Base-by-base conservation (phyloP, 2,888 invertebrate genomes). In the Polymixis flavicincta region DNA sequence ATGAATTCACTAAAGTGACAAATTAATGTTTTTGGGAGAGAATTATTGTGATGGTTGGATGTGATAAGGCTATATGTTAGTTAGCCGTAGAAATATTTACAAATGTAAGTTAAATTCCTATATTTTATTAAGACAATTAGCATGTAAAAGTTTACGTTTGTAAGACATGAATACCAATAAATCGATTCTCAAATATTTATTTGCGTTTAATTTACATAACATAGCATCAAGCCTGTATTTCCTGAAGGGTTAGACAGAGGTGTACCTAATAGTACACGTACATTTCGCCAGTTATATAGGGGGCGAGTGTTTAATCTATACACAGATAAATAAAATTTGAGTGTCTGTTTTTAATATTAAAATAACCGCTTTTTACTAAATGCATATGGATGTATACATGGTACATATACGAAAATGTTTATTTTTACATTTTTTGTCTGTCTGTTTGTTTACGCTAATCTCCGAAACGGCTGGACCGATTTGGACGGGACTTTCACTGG, bases 51-150 rank as follows among this genome's bases (percentile, higher is more conserved):
- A 96, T 96, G 95, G 91, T 92, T 93, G 94, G 90, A 95, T 96
- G 96, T 96, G 96, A 96, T 96, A 96, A 89, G 93, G 88, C 88
- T 85, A 85, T 83, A 79, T 82, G 85, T 91, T 87, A 89, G 89
- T 84, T 91, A 91, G 88, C 83, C 87, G 89, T 91, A 89, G 81
- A 88, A 76, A 83, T 89, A 89, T 91, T 90, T 93, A 89, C 90
- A 83, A 74, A 82, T 87, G 83, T 92, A 94, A 94, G 91, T 85
- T 94, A 93, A 95, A 95, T 95, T 95, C 95, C 94, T 96, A 95
- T 95, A 95, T 95, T 95, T 95, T 95, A 94, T 84, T 94, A 94
- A 92, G 91, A 89, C 87, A 85, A 88, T 80, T 92, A 92, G 90
- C 85, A 87, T 87, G 87, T 91, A 90, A 91, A 88, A 88, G 89